phyloP scores from a whole-genome alignment of 2,113 vertebrate genomes.

The Falcunculus frontatus region DNA sequence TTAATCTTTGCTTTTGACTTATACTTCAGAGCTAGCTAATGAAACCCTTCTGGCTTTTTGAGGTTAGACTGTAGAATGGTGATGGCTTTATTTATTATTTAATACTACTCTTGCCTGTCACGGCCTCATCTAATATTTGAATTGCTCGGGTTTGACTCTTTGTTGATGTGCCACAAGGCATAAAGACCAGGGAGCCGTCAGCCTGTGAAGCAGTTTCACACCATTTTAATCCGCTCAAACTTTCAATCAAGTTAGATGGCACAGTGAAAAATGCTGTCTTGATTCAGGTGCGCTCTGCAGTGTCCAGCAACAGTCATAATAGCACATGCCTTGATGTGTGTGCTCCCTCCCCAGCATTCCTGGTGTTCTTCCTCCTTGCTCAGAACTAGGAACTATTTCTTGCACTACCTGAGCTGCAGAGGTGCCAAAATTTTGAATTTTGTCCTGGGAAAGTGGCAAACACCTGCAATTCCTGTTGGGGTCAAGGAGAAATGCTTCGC shows the following conservation, averaged over 20 bases:
- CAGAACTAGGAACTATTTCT: not conserved
- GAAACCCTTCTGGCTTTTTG: not conserved
- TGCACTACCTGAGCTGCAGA: not conserved
- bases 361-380: not conserved
- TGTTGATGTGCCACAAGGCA: not conserved
- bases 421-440: not conserved
- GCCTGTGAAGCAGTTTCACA: not conserved
- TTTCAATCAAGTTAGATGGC: not conserved
- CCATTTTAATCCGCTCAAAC: not conserved
- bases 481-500: not conserved
- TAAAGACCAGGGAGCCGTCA: not conserved
- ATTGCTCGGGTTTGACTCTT: not conserved
- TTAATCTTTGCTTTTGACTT: not conserved
- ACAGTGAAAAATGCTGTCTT: not conserved
- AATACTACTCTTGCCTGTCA: not conserved
- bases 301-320: fast-evolving
- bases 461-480: not conserved
- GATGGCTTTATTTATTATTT: not conserved
- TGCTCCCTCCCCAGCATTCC: not conserved
- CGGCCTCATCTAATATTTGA: not conserved
- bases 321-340: not conserved
- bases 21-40: not conserved
- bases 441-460: not conserved
- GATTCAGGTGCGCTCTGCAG: not conserved
- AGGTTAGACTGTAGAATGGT: not conserved